phyloP scores from a whole-genome alignment of 64 coral and sea anemone species.

The Anthopleura sola region DNA sequence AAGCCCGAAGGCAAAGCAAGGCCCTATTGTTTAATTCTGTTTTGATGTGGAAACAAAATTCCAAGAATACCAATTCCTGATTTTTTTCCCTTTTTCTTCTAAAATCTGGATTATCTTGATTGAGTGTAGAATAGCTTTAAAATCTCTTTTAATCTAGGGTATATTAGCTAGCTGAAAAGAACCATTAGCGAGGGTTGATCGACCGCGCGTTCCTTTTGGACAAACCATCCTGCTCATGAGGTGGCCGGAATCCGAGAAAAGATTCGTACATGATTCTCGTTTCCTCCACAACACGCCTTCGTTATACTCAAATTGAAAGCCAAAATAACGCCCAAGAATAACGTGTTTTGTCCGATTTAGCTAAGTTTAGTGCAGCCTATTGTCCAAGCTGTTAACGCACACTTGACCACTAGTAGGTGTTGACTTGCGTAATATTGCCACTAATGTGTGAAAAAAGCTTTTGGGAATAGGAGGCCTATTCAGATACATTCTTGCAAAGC shows the following conservation, averaged over 20 bases:
- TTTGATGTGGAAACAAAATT: neutral
- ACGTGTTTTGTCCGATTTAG: neutral
- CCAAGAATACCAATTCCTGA: neutral
- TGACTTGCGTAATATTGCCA: neutral
- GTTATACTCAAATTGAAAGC: neutral
- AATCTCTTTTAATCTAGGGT: slow-evolving; percentile 11
- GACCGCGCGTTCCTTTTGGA: neutral
- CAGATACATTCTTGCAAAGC: neutral
- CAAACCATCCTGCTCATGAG: neutral
- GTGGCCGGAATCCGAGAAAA: neutral
- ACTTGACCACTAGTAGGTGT: neutral
- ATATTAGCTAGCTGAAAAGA: neutral
- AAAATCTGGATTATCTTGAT: slow-evolving; percentile 2
- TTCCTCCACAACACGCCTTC: neutral
- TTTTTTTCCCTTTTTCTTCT: neutral
- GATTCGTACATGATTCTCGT: neutral
- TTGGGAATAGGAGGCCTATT: neutral
- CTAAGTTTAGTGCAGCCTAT: neutral
- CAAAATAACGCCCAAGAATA: slow-evolving; percentile 1
- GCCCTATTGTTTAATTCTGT: neutral
- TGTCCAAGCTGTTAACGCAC: neutral
- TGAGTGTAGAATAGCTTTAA: neutral
- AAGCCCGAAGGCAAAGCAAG: too few species aligned
- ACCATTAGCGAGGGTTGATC: neutral
- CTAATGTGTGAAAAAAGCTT: neutral